Percentiles rank a stretch among this genome's conserved stretches.
Evolutionary conservation across 1,140 invertebrate species (phyloP).

Genomic region (Agrilus planipennis): DNA sequence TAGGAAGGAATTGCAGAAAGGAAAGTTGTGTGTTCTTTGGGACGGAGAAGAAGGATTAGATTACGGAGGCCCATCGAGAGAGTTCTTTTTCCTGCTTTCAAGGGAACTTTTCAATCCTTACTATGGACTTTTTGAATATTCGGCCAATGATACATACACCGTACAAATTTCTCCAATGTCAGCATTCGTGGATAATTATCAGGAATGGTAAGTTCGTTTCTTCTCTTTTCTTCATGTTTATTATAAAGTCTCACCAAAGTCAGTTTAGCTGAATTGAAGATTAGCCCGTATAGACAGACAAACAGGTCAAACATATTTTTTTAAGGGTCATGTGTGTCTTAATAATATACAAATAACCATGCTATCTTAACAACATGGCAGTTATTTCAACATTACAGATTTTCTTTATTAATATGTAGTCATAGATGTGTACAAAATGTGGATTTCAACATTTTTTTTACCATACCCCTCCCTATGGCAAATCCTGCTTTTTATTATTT

Average conservation of each 20-base stretch:
- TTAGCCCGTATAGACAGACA: too few relatives aligned
- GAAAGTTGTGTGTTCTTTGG: slow-evolving; percentile 88
- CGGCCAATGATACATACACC: slow-evolving; percentile 94
- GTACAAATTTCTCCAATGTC: slow-evolving; percentile 97
- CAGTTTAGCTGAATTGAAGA: too few relatives aligned
- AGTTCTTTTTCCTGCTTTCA: slow-evolving; percentile 95
- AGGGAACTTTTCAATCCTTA: slow-evolving; percentile 96
- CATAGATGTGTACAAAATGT: too few relatives aligned
- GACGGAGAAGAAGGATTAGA: slow-evolving; percentile 94
- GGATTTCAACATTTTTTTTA: too few relatives aligned
- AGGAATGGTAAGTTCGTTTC: slow-evolving; percentile 74
- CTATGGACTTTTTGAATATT: slow-evolving; percentile 96
- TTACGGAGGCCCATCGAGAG: slow-evolving; percentile 90
- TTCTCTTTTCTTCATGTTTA: slow-evolving; percentile 15
- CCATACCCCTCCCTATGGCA: too few relatives aligned
- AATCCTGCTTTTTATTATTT: too few relatives aligned
- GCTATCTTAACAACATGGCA: too few relatives aligned
- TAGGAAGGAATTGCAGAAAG: slow-evolving; percentile 91
- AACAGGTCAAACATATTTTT: too few relatives aligned
- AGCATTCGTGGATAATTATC: slow-evolving; percentile 94
- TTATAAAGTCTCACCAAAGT: not conserved
- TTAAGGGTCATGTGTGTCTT: too few relatives aligned
- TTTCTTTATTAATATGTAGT: too few relatives aligned
- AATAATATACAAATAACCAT: too few relatives aligned
- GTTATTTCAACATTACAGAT: too few relatives aligned